Conservation (phyloP, 2,888 invertebrate genomes). For the Choreutis nemorana region DNA sequence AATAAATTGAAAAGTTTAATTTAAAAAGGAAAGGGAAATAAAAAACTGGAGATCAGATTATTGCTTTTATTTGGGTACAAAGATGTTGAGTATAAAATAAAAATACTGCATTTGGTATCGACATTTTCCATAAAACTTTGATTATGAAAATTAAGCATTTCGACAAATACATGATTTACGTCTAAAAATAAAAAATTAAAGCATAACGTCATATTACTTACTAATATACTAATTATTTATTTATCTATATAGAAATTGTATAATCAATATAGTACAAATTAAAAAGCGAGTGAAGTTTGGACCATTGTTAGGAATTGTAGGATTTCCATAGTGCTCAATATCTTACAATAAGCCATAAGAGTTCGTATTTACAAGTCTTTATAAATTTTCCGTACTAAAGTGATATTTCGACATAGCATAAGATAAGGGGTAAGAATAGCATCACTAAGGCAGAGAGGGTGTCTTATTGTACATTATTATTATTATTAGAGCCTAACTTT, state of each 20-base stretch:
- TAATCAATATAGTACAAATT: slow-evolving; percentile 62
- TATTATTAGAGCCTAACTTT: slow-evolving; percentile 41
- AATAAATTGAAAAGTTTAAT: no score
- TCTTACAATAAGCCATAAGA: slow-evolving; percentile 50
- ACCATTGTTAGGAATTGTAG: slow-evolving; percentile 64
- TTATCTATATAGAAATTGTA: slow-evolving; percentile 62
- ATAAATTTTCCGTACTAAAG: slow-evolving; percentile 40
- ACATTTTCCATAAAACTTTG: slow-evolving; percentile 55
- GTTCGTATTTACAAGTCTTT: slow-evolving; percentile 55
- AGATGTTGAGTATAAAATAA: slow-evolving; percentile 64
- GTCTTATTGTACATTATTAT: slow-evolving; percentile 55
- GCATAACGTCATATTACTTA: slow-evolving; percentile 48
- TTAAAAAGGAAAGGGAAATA: slow-evolving; percentile 11
- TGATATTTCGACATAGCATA: slow-evolving; percentile 47
- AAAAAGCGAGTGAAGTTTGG: slow-evolving; percentile 64
- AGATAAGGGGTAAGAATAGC: slow-evolving; percentile 56
- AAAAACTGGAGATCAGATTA: slow-evolving; percentile 31
- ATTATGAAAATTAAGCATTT: slow-evolving; percentile 63
- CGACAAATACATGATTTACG: slow-evolving; percentile 56
- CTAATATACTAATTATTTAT: slow-evolving; percentile 42
- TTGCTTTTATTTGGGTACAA: slow-evolving; percentile 63
- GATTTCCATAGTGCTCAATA: slow-evolving; percentile 59
- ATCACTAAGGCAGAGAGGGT: slow-evolving; percentile 63
- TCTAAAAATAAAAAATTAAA: slow-evolving; percentile 59
- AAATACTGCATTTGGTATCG: slow-evolving; percentile 66